Evolutionary conservation across 2,113 vertebrate species (phyloP).

Genomic region (Chionomys nivalis): DNA sequence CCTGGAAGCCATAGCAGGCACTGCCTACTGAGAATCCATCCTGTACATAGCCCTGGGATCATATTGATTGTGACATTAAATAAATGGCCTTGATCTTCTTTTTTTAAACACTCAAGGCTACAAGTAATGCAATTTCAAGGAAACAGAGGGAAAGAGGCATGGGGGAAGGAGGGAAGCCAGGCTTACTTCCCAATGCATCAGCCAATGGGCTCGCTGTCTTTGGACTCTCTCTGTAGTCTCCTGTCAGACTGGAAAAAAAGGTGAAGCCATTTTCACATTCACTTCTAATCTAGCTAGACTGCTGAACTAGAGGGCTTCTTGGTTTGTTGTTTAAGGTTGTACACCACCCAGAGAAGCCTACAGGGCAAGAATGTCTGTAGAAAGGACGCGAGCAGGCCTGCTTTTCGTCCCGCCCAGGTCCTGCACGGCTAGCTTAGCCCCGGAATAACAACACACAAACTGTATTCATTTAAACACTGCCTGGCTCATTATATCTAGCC

Average conservation of each 20-base stretch:
- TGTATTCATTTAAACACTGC: too few relatives aligned
- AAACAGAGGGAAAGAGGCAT: neutral
- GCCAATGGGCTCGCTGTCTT: conserved; percentile 33
- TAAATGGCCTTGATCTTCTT: conserved; percentile 57
- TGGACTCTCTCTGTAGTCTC: neutral
- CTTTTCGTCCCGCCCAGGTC: too few relatives aligned
- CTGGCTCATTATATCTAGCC: too few relatives aligned
- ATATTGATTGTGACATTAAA: conserved; percentile 61
- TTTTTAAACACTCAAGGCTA: conserved; percentile 64
- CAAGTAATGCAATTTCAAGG: conserved; percentile 49
- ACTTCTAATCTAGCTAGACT: neutral
- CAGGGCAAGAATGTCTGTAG: neutral
- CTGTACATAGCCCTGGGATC: conserved; percentile 28
- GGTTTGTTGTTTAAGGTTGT: neutral
- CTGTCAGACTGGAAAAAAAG: neutral
- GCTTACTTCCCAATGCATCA: neutral
- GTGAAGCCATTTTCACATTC: neutral
- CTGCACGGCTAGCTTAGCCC: too few relatives aligned
- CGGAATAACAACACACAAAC: too few relatives aligned
- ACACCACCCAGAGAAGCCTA: neutral
- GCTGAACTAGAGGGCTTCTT: neutral
- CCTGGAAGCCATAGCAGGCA: neutral
- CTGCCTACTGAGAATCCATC: conserved; percentile 37
- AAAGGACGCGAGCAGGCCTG: too few relatives aligned
- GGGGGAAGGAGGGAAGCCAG: neutral